phyloP scores from a whole-genome alignment of 1,140 invertebrate genomes.

The Drosophila kikkawai region DNA sequence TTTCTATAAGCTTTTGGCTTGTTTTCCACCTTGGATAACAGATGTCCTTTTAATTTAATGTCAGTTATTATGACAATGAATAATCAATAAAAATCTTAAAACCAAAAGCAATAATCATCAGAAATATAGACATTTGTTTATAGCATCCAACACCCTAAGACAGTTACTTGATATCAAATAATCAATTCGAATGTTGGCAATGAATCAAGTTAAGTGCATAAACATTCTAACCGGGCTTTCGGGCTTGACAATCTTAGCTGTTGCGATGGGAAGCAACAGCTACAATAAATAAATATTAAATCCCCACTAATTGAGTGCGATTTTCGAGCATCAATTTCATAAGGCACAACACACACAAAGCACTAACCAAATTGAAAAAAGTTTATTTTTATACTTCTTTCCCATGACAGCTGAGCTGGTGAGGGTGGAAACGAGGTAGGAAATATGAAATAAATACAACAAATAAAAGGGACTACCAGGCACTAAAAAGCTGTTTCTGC shows the following conservation, averaged over 20 bases:
- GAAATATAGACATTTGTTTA: no score
- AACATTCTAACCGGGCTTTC: constrained; percentile 54
- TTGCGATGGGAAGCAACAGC: constrained; percentile 37
- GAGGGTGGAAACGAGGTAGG: constrained; percentile 26
- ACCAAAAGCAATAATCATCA: not conserved
- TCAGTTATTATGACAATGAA: not conserved
- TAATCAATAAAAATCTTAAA: not conserved
- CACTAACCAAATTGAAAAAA: constrained; percentile 67
- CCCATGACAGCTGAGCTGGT: constrained; percentile 7
- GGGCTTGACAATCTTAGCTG: constrained; percentile 13
- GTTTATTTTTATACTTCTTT: constrained; percentile 55
- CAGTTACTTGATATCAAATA: not conserved
- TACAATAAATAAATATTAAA: constrained; percentile 80
- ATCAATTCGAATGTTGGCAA: constrained; percentile 53
- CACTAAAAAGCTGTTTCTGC: constrained; percentile 80
- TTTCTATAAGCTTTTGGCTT: not conserved
- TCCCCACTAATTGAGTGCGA: constrained; percentile 80
- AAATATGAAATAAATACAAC: constrained; percentile 70
- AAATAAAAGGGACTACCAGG: constrained; percentile 62
- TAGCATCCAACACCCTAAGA: not conserved
- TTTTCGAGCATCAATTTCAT: constrained; percentile 82
- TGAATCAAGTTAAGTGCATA: constrained; percentile 67
- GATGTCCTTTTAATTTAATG: constrained; percentile 3
- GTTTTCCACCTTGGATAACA: not conserved
- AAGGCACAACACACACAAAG: constrained; percentile 68